Percentiles rank a stretch among this genome's conserved stretches.
These are phyloP conservation scores for Himalopsyche japonica DNA, from an alignment of 2,888 invertebrate genomes.

Conservation along the genomic window DNA sequence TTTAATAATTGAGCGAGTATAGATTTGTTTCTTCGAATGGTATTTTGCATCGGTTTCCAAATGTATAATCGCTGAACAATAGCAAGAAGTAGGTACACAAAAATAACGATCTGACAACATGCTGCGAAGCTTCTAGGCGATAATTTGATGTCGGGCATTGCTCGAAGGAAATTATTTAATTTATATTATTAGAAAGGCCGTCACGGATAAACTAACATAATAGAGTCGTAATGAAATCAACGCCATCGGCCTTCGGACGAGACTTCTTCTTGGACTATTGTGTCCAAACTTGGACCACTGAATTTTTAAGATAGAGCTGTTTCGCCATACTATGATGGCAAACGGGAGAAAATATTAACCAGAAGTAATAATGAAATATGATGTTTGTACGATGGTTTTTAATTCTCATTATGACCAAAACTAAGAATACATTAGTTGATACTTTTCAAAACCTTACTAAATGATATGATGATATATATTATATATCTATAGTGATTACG, in stretches of 20 bases:
- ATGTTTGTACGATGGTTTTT: too few species aligned
- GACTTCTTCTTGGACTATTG: slow-evolving; percentile 16
- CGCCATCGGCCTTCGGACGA: slow-evolving; percentile 10
- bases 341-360: too few species aligned
- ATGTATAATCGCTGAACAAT: background rate
- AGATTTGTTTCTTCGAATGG: background rate
- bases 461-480: too few species aligned
- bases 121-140: slow-evolving; percentile 16
- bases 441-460: too few species aligned
- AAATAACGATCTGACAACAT: slow-evolving; percentile 7
- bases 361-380: too few species aligned
- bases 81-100: background rate
- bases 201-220: slow-evolving; percentile 38
- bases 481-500: too few species aligned
- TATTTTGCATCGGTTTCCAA: background rate
- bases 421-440: too few species aligned
- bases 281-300: background rate
- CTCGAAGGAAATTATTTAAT: slow-evolving; percentile 34
- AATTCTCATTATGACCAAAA: too few species aligned
- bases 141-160: slow-evolving; percentile 12
- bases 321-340: too few species aligned
- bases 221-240: slow-evolving; percentile 36
- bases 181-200: slow-evolving; percentile 37
- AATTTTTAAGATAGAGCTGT: background rate
- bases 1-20: too few species aligned